Base-by-base conservation (phyloP, 2,888 invertebrate genomes). In the Lycocerus yunnanus region DNA sequence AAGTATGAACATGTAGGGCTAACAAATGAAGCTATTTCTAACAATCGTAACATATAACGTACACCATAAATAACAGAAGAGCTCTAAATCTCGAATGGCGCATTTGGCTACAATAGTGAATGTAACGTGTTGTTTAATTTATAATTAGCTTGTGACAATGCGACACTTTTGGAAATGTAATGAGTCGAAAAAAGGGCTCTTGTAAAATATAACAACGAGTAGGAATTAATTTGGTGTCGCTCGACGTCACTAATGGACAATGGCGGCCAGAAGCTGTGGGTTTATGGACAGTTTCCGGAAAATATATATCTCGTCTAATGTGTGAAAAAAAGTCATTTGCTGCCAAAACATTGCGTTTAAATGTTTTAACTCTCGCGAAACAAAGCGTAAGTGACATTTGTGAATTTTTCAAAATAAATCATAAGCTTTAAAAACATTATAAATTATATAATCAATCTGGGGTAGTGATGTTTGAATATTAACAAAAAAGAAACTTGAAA, bases 101-200 rank as follows among this genome's bases (percentile, higher is more conserved):
- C 71, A 76, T 73, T 74, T 59, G 20, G 69, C 71, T 72, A 69
- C 74, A 72, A 69, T 74, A 74, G 74, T 72, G 73, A 69, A 68
- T 74, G 76, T 74, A 76, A 76, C 74, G 72, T 74, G 74, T 77
- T 74, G 77, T 77, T 78, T 78, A 78, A 78, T 78, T 78, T 78
- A 78, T 78, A 78, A 78, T 78, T 78, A 77, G 78, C 72, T 72
- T 69, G 75, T 78, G 71, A 78, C 80, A 79, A 63, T 80, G 82
- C 81, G 82, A 82, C 82, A 81, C 74, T 81, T 81, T 82, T 80
- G 81, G 82, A 77, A 80, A 82, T 75, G 81, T 83, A 83, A 83
- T 83, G 83, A 83, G 80, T 80, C 80, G 81, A 82, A 82, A 81
- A 82, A 83, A 77, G 74, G 75, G 72, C 68, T 72, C 60, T 71